These are phyloP conservation scores for Temnothorax curvispinosus DNA, from an alignment of 1,140 invertebrate species.

Conservation along the genomic window DNA sequence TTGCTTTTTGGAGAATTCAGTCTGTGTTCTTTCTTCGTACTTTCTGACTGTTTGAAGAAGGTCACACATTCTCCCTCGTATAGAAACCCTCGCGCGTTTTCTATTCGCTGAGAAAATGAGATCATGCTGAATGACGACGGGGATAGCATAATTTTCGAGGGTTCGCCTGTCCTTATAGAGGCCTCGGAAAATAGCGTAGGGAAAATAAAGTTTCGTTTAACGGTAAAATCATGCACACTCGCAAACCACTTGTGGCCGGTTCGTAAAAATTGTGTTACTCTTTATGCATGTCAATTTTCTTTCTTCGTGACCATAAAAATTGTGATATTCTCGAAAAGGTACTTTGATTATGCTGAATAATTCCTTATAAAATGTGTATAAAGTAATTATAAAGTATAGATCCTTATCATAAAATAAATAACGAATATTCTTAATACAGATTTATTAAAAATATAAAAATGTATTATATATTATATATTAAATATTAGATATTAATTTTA, in stretches of 20 bases:
- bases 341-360: neutral
- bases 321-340: neutral
- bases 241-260: neutral
- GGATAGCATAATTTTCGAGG: constrained; percentile 60
- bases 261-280: neutral
- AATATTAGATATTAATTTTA: neutral
- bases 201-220: constrained; percentile 66
- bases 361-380: too few relatives aligned
- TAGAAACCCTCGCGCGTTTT: constrained; percentile 26
- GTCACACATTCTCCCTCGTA: constrained; percentile 12
- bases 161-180: neutral
- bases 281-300: constrained; percentile 14
- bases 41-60: constrained; percentile 18
- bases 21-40: neutral
- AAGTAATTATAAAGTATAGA: neutral
- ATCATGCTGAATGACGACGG: constrained; percentile 55
- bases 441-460: neutral
- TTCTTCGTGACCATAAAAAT: neutral
- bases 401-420: neutral
- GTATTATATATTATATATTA: neutral
- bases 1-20: constrained; percentile 30
- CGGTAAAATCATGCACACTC: constrained; percentile 40
- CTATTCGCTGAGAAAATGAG: constrained; percentile 62
- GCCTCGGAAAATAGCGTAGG: neutral
- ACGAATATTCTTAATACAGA: neutral